Evolutionary conservation across 2,888 invertebrate genomes (phyloP).

Genomic region (Sarcophaga subvicina): DNA sequence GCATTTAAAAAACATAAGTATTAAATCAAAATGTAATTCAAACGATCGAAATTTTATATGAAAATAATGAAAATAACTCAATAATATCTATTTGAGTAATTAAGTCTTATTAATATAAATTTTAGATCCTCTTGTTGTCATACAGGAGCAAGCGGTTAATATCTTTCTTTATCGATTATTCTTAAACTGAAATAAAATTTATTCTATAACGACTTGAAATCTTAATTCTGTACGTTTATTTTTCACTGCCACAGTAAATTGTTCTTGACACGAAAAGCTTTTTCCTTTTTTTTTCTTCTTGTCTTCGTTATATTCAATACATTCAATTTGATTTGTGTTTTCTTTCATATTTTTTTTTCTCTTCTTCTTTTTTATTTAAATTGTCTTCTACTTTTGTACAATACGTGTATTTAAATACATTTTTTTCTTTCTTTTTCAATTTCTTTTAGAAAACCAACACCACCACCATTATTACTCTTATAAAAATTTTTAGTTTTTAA

Average conservation of each 20-base stretch:
- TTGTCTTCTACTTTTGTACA: constrained; percentile 22
- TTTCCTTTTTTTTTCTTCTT: constrained; percentile 14
- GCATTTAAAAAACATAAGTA: too few species aligned
- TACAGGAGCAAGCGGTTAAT: too few species aligned
- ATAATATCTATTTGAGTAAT: too few species aligned
- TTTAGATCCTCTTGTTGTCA: too few species aligned
- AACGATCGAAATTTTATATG: too few species aligned
- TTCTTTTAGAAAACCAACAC: constrained; percentile 16
- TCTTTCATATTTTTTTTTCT: background rate
- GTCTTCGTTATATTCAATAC: constrained; percentile 32
- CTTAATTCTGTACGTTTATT: background rate
- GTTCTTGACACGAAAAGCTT: constrained; percentile 61
- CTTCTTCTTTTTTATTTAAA: constrained; percentile 31
- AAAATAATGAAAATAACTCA: too few species aligned
- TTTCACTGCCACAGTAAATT: constrained; percentile 12
- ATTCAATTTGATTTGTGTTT: constrained; percentile 8
- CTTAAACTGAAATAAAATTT: too few species aligned
- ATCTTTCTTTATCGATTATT: too few species aligned
- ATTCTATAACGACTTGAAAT: too few species aligned
- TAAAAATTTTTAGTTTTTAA: constrained; percentile 25
- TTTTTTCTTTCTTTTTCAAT: constrained; percentile 32
- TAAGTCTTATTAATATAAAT: too few species aligned
- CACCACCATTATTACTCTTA: constrained; percentile 30
- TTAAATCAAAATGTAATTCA: too few species aligned
- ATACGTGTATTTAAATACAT: background rate